phyloP scores from a whole-genome alignment of 2,113 vertebrate species.

The Taxidea taxus region DNA sequence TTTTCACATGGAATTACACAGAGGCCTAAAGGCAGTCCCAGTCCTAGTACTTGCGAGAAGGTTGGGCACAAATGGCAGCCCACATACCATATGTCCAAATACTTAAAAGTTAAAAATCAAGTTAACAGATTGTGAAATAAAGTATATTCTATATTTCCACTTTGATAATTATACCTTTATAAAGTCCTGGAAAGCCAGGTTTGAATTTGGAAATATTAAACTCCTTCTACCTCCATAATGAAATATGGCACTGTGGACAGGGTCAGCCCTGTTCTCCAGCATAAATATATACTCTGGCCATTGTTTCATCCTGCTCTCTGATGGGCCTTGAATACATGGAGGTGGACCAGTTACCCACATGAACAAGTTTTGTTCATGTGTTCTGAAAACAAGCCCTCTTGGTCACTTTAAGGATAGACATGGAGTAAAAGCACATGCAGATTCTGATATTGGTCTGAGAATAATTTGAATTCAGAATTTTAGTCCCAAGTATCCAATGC shows the following conservation, averaged over 20 bases:
- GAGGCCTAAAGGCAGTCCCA: not conserved
- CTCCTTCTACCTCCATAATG: not conserved
- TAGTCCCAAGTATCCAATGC: not conserved
- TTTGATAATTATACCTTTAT: not conserved
- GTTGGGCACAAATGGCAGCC: not conserved
- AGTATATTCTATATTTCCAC: not conserved
- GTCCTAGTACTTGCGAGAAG: not conserved
- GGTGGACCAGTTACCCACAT: not conserved
- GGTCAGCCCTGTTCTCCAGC: not conserved
- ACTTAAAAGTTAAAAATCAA: conserved; percentile 23
- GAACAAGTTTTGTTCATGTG: not conserved
- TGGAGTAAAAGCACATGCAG: not conserved
- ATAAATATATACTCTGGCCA: not conserved
- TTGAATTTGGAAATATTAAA: not conserved
- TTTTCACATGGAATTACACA: not conserved
- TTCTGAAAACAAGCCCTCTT: not conserved
- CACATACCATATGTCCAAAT: conserved; percentile 39
- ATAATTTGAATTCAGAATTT: not conserved
- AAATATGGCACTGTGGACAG: not conserved
- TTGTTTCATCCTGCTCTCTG: not conserved
- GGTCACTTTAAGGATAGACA: not conserved
- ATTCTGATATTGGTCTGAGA: not conserved
- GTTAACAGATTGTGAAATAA: conserved; percentile 13
- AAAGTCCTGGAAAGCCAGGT: not conserved
- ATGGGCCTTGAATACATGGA: not conserved